Base-by-base conservation (phyloP, 1,140 invertebrate genomes). In the Schmidtea mediterranea region DNA sequence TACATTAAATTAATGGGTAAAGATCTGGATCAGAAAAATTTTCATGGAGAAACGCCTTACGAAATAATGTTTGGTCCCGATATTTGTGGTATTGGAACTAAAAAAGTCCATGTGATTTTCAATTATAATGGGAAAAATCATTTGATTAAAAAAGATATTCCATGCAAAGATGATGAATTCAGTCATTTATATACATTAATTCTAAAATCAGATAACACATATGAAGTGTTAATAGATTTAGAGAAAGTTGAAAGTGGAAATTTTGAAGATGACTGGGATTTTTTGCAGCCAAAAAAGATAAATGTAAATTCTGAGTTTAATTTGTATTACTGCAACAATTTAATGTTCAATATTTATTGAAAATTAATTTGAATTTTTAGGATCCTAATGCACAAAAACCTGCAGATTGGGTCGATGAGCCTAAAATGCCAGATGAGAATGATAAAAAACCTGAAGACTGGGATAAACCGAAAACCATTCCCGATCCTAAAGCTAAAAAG, bases 51-150 rank as follows among this genome's bases (percentile, higher is more conserved):
- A 57, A 76, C 76, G 13, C 83, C 87, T 1, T 98, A 98, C 63
- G 70, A 78, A 49, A 76, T 98, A 55, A 98, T 98, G 92, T 95
- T 97, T 67, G 90, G 87, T 19, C 90, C 90, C 51, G 90, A 98
- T 63, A 97, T 98, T 60, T 97, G 90, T 65, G 92, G 90, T 49
- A 83, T 84, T 50, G 82, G 83, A 51, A 94, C 86, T 23, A 94
- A 97, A 66, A 94, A 92, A 69, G 90, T 98, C 13, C 92, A 98
- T 63, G 90, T 90, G 1, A 98, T 98, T 68, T 83, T 98, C 67
- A 92, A 77, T 63, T 92, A 98, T 73, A 94, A 98, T 58, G 87
- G 82, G 55, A 89, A 94, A 68, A 97, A 98, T 65, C 74, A 82
- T 51, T 68, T 97, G 3, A 90, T 89, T 60, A 97, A 94, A 68